Evolutionary conservation across 2,888 invertebrate species (phyloP), one percentile per base, ranked within the genome.

Genomic region (Poecilobothrus nobilitatus): DNA sequence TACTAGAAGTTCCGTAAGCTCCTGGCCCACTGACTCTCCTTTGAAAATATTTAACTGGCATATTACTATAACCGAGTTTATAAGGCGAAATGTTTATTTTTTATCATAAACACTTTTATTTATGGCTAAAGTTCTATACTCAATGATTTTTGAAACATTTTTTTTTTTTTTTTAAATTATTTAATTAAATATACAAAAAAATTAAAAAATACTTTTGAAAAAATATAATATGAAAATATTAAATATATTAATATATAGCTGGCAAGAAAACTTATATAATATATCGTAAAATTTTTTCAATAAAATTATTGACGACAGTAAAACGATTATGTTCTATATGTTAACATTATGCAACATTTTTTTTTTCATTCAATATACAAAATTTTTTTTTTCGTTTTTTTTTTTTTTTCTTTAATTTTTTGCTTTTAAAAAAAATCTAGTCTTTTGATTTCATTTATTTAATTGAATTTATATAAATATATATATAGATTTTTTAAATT

Each of bases 21-120:
- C 81, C 81, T 76, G 81, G 81, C 76, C 81, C 81, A 77, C 81
- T 81, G 74, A 81, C 81, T 78, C 81, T 78, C 73, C 81, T 78
- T 76, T 81, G 80, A 75, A 78, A 79, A 74, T 80, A 79, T 78
- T 81, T 81, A 75, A 80, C 78, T 76, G 80, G 80, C 81, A 81
- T 81, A 53, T 53, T 53, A 53, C 53, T 53, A 53, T 53, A 53
- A 53, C 53, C 53, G 53, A 41, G 41, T 53, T 53, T 53, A 53
- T 53, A 53, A 53, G 53, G 53, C 53, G 53, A 53, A 53, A 53
- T 53, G 53, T 53, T 53, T 53, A 53, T 53, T 53, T 53, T 53
- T 53, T 53, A 53, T 53, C 53, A 53, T 53, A 53, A 53, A 53
- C 53, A 53, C 53, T 53, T 53, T 15, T 53, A 6, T 53, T 27